Base-by-base conservation (phyloP, 2,888 invertebrate genomes). In the Fissipunctia ypsillon region DNA sequence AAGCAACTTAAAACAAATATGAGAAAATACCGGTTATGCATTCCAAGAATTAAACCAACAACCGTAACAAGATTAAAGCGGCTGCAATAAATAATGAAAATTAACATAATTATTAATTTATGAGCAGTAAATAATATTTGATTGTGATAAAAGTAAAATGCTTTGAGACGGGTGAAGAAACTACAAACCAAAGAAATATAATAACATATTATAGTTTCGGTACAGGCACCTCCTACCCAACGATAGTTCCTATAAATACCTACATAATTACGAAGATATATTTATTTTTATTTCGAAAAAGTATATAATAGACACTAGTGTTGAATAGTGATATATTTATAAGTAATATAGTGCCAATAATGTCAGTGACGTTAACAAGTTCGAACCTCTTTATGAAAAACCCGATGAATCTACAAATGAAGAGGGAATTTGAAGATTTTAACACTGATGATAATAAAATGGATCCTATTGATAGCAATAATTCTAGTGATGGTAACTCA, bases 191-290 rank as follows among this genome's bases (percentile, higher is more conserved):
- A 59, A 45, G 38, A 54, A n/a, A 59, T 67, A 28, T 35, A 65
- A 57, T 45, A 59, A 57, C 10, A n/a, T 41, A 54, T 48, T 10
- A 22, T 2, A 91, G 88, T 90, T 90, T 91, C 81, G 92, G 91
- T 94, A 91, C 95, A 96, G 95, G 93, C 95, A 93, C 94, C 95
- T 94, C 95, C 94, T 93, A 95, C 92, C 96, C 96, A 96, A 96
- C 96, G 96, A 96, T 96, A 96, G 96, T 96, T 96, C 96, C 96
- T 96, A 96, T 90, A 91, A 95, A 93, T 96, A 96, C 96, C 96
- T 96, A 96, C 91, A 91, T 93, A 95, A 94, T 92, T 92, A 94
- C 91, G 91, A 93, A 95, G 92, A 94, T 90, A 95, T 94, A 94
- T 93, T 93, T 95, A 95, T 95, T 95, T 94, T 95, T 93, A 92